Percentiles rank a stretch among this genome's conserved stretches.
phyloP scores from a whole-genome alignment of 2,888 invertebrate species.

The Dinocampus coccinellae region DNA sequence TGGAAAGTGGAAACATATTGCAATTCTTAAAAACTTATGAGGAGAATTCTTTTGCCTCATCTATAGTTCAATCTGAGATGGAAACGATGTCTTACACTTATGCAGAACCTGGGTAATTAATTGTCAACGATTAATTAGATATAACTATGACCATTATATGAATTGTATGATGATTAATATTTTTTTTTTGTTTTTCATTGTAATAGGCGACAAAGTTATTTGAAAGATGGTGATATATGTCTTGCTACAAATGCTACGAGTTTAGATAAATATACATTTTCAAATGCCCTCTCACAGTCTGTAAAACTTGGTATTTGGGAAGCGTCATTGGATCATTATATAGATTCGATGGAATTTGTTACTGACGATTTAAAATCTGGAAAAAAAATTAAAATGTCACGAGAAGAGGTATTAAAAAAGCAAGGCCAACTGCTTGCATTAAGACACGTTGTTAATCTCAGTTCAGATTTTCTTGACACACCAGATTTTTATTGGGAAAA shows the following conservation, averaged over 20 bases:
- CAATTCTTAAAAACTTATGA: constrained; percentile 79
- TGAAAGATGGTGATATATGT: constrained; percentile 71
- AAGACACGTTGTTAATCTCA: constrained; percentile 90
- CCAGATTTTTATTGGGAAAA: constrained; percentile 99
- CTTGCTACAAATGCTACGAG: constrained; percentile 73
- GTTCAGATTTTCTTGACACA: constrained; percentile 93
- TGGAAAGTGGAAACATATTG: constrained; percentile 84
- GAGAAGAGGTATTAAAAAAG: constrained; percentile 80
- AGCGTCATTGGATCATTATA: constrained; percentile 84
- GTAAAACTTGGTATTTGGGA: constrained; percentile 97
- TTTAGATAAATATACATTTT: constrained; percentile 93
- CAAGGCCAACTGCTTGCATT: constrained; percentile 91
- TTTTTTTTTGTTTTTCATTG: too few species aligned
- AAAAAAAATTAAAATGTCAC: constrained; percentile 77
- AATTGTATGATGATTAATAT: background rate
- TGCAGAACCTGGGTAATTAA: constrained; percentile 69
- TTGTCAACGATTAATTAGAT: background rate
- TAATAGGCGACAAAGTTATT: constrained; percentile 67
- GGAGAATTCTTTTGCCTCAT: constrained; percentile 78
- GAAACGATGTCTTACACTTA: constrained; percentile 89
- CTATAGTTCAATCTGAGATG: constrained; percentile 81
- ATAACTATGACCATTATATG: background rate
- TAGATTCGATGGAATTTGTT: constrained; percentile 85
- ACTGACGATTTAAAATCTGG: constrained; percentile 85
- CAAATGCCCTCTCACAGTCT: constrained; percentile 93